Conservation (phyloP, 64 coral and sea anemone genomes). For the Orbicella faveolata region DNA sequence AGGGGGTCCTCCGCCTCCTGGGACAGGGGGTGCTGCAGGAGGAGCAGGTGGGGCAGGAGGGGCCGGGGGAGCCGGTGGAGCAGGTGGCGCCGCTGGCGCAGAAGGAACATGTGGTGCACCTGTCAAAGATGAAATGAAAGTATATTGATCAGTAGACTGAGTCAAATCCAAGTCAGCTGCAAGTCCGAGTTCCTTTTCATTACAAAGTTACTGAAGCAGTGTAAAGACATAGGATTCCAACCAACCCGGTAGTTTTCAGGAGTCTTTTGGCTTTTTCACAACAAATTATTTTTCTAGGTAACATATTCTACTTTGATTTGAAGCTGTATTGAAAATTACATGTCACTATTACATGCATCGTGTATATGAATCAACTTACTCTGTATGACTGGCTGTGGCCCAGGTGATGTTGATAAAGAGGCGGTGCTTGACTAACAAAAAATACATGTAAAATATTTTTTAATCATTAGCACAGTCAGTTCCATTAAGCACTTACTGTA, state of each 20-base stretch:
- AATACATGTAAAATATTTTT: neutral
- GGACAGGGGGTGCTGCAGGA: conserved; percentile 67
- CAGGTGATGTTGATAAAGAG: conserved; percentile 19
- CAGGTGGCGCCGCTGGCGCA: conserved; percentile 45
- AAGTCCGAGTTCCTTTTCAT: too few relatives aligned
- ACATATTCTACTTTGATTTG: too few relatives aligned
- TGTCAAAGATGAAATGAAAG: neutral
- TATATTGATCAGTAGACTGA: too few relatives aligned
- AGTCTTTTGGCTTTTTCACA: too few relatives aligned
- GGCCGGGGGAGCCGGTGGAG: conserved; percentile 72
- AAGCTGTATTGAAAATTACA: too few relatives aligned
- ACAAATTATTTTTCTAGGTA: too few relatives aligned
- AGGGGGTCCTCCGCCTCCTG: conserved; percentile 65
- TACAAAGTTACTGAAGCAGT: too few relatives aligned
- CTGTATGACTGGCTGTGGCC: neutral
- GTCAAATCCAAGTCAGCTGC: too few relatives aligned
- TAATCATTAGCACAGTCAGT: neutral
- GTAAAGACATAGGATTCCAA: too few relatives aligned
- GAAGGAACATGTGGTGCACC: conserved; percentile 44
- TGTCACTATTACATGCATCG: too few relatives aligned
- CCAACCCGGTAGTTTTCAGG: too few relatives aligned
- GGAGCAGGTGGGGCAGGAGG: conserved; percentile 72
- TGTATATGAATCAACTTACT: conserved; percentile 10
- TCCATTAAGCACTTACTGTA: neutral
- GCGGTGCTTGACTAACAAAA: conserved; percentile 1